Evolutionary conservation across 2,797 vertebrate genomes (phyloP).

Genomic region (Allochrocebus solatus): DNA sequence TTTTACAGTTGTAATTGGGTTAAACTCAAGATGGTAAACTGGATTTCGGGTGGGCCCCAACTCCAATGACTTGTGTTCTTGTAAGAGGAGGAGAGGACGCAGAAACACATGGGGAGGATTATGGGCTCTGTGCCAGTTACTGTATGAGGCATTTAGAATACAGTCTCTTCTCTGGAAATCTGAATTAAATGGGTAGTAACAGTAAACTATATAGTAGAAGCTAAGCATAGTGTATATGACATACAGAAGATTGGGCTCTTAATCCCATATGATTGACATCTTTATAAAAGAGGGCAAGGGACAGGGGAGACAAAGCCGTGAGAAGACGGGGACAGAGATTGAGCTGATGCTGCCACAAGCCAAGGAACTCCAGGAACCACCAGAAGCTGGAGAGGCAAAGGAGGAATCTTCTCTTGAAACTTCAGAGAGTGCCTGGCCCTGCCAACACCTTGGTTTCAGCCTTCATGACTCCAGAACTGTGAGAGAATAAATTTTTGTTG

Average conservation of each 20-base stretch:
- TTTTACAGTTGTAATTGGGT: not conserved
- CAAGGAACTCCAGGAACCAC: not conserved
- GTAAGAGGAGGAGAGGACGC: not conserved
- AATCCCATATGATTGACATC: not conserved
- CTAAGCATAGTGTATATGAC: not conserved
- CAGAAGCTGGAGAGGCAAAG: not conserved
- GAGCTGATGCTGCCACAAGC: not conserved
- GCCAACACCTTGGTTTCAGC: not conserved
- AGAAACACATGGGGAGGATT: fast-evolving
- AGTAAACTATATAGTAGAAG: not conserved
- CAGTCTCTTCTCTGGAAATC: not conserved
- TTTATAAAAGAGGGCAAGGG: not conserved
- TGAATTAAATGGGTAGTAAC: not conserved
- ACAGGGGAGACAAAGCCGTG: not conserved
- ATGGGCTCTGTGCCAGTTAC: not conserved
- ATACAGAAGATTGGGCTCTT: not conserved
- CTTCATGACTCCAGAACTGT: not conserved
- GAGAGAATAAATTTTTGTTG: not conserved
- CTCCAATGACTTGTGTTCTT: not conserved
- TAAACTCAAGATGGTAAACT: not conserved
- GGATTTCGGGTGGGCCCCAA: not conserved
- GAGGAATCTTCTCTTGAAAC: not conserved
- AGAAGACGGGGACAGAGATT: not conserved
- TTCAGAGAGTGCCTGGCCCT: not conserved
- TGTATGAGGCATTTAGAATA: not conserved